phyloP scores from a whole-genome alignment of 2,113 vertebrate genomes.

The Columba janthina region DNA sequence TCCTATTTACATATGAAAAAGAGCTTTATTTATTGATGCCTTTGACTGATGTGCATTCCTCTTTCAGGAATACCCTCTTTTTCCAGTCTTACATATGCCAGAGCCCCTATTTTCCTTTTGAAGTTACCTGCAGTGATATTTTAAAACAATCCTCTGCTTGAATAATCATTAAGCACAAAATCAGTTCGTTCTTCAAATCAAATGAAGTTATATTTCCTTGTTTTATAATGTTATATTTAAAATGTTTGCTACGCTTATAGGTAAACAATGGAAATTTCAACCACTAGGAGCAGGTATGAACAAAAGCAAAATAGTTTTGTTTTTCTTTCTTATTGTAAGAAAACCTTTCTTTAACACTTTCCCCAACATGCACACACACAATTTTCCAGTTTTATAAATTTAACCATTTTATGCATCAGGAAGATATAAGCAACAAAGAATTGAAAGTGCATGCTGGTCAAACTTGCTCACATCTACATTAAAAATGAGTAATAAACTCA shows the following conservation, averaged over 20 bases:
- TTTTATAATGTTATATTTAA: background rate
- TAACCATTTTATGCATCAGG: background rate
- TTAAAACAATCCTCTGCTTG: background rate
- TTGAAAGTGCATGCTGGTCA: background rate
- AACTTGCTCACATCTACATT: background rate
- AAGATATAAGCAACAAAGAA: background rate
- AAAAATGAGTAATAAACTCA: background rate
- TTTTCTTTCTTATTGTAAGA: background rate
- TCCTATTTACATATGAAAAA: conserved; percentile 84
- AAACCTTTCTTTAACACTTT: background rate
- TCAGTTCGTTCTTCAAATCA: background rate
- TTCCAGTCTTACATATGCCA: conserved; percentile 50
- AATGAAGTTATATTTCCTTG: background rate
- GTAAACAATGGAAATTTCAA: background rate
- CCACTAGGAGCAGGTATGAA: background rate
- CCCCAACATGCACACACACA: background rate
- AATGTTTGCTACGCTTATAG: background rate
- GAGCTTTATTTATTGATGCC: conserved; percentile 77
- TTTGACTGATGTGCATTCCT: conserved; percentile 73
- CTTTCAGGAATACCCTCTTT: conserved; percentile 67
- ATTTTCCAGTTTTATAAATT: background rate
- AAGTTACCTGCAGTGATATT: conserved; percentile 17
- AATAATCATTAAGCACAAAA: background rate
- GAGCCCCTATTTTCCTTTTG: conserved; percentile 47
- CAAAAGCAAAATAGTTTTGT: background rate